phyloP scores from a whole-genome alignment of 2,888 invertebrate genomes.

The Alcis repandata region DNA sequence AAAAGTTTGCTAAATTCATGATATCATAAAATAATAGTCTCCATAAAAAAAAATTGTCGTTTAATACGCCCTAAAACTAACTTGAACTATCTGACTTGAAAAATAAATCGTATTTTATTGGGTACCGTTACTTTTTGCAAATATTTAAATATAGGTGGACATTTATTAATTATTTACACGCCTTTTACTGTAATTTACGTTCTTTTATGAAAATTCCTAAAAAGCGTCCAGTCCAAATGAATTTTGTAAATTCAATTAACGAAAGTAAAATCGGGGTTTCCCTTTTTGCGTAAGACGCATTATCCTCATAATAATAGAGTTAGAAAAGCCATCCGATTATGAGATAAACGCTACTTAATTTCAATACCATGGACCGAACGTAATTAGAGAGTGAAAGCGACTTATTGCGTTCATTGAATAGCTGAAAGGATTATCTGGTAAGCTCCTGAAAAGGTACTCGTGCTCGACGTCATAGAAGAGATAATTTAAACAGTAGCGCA shows the following conservation, averaged over 20 bases:
- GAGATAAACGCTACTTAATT: constrained; percentile 31
- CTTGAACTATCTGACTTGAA: no score
- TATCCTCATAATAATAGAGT: constrained; percentile 9
- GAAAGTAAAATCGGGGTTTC: not conserved
- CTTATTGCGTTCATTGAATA: constrained; percentile 44
- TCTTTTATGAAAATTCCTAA: no score
- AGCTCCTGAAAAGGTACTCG: constrained; percentile 36
- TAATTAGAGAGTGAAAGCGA: constrained; percentile 39
- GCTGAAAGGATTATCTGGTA: constrained; percentile 45
- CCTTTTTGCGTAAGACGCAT: not conserved
- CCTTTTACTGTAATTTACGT: no score
- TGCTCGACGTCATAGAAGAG: constrained; percentile 13
- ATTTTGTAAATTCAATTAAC: no score
- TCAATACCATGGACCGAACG: constrained; percentile 29
- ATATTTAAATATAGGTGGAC: no score
- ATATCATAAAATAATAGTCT: no score
- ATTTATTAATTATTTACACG: no score
- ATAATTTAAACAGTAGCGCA: constrained; percentile 10
- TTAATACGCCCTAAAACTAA: no score
- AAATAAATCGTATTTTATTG: no score
- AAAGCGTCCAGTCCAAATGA: no score
- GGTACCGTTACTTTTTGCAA: no score
- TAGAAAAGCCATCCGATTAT: constrained; percentile 17
- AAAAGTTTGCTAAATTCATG: not conserved
- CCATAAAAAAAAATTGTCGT: no score